Evolutionary conservation across 2,888 invertebrate genomes (phyloP), one percentile per base, ranked within the genome.

Genomic region (Hermodice carunculata): DNA sequence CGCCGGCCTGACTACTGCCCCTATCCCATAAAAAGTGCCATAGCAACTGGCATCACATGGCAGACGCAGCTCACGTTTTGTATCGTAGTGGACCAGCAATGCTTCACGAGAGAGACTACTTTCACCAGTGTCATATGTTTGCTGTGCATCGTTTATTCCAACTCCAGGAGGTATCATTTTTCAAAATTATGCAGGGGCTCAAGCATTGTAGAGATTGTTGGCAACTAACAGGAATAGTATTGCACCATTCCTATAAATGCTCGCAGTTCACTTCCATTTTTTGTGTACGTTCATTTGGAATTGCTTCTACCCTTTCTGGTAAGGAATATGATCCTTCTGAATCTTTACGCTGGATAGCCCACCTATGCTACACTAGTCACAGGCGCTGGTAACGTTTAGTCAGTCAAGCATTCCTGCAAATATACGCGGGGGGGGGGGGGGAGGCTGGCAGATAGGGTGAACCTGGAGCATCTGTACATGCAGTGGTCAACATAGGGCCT

Each of bases 31-130:
- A n/a, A n/a, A n/a, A n/a, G n/a, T n/a, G n/a, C n/a, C n/a, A n/a
- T 62, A 62, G 8, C 78, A 77, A 8, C 78, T 80, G 0, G 86
- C 85, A 73, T 87, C 85, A 32, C 79, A 78, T 2, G 82, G 76
- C 3, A 87, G 57, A 26, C 73, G 68, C 11, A 85, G 54, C 17
- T 66, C 70, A 17, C 69, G 49, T 17, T 11, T 53, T 2, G 77
- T 73, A 54, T 83, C 78, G 67, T 73, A 84, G 63, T 81, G 81
- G 3, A 70, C 66, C n/a, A 84, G 69, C 24, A 76, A 11, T 5
- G n/a, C 32, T n/a, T 52, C 52, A 29, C 29, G 17, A 22, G 34
- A 11, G 31, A 52, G 28, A 3, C n/a, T 14, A 8, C 14, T 34
- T n/a, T 52, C 32, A 19, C 31, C n/a, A n/a, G 17, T 4, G 32